A percentile compares a stretch with the other conserved stretches of the same genome.
These are phyloP conservation scores for Clostera curtula DNA, from an alignment of 2,888 invertebrate genomes.

Conservation along the genomic window DNA sequence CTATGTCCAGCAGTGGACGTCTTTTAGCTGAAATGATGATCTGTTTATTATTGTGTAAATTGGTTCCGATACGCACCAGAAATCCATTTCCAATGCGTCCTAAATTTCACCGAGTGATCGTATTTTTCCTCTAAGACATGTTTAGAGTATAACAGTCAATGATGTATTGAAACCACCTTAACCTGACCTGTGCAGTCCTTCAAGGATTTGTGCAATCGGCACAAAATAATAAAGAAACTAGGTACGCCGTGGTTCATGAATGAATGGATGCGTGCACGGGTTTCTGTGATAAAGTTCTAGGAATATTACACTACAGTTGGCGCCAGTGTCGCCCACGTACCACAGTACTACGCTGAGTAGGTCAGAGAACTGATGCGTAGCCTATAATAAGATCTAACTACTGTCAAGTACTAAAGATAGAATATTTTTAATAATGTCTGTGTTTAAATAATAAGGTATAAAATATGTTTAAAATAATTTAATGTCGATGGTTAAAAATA, in stretches of 20 bases:
- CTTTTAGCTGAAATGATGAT: too few species aligned
- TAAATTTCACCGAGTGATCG: conserved; percentile 17
- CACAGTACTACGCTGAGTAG: conserved; percentile 19
- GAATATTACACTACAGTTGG: conserved; percentile 56
- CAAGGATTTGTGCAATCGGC: conserved; percentile 17
- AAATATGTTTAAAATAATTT: too few species aligned
- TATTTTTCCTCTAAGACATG: conserved; percentile 27
- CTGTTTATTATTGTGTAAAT: too few species aligned
- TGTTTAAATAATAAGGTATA: too few species aligned
- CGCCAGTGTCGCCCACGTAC: conserved; percentile 52
- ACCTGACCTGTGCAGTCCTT: conserved; percentile 24
- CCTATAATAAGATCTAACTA: conserved; percentile 1
- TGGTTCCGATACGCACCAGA: background rate
- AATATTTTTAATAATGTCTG: too few species aligned
- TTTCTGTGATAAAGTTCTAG: conserved; percentile 52
- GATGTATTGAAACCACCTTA: conserved; percentile 31
- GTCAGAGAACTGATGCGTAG: conserved; percentile 21
- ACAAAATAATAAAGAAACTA: conserved; percentile 19
- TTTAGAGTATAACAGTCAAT: conserved; percentile 29
- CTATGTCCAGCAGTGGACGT: too few species aligned
- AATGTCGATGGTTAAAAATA: too few species aligned
- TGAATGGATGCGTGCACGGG: conserved; percentile 46
- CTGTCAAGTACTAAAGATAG: too few species aligned
- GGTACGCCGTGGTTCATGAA: conserved; percentile 47
- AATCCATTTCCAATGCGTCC: conserved; percentile 11